Base-by-base conservation (phyloP, 1,140 invertebrate species). In the Drosophila miranda region DNA sequence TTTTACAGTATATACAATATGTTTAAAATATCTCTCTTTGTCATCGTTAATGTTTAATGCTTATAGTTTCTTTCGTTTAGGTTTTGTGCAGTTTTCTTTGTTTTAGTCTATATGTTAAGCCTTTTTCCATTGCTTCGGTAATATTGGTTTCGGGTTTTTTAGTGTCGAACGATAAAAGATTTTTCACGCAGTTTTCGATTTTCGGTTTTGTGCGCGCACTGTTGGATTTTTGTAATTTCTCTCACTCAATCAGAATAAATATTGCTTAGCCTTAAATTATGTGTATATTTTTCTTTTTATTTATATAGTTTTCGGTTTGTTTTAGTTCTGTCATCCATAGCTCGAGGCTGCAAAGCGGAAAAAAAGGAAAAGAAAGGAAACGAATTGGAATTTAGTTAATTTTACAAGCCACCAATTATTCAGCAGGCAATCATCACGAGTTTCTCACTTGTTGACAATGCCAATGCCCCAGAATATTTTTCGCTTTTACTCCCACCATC, bases 161-260 rank as follows among this genome's bases (percentile, higher is more conserved):
- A 13, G 26, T 56, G 38, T 43, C 38, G 44, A 26, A 6, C 30
- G 21, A 46, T 63, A 61, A n/a, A 42, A 21, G 23, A 26, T 43
- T 62, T 56, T 71, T 44, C 45, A 52, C 76, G 44, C 30, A 42
- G 34, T 71, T 19, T 6, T 42, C 46, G 26, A 34, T 59, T 54
- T 44, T 34, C 16, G 42, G 28, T 38, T 52, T 55, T 78, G 5
- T 38, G 11, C 49, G 38, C 52, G 46, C 30, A 34, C 41, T 26
- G 44, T 59, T 30, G 19, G 21, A 50, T 43, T 66, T 34, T 53
- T 44, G 44, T 38, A 43, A 14, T 73, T 59, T 58, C 43, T 79
- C 78, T 86, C 81, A 84, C 81, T 87, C 82, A 74, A 81, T 67
- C 56, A 67, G 64, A 62, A 63, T 68, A 86, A 77, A 81, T 86